Evolutionary conservation across 2,113 vertebrate species (phyloP).

Genomic region (Polyodon spathula): DNA sequence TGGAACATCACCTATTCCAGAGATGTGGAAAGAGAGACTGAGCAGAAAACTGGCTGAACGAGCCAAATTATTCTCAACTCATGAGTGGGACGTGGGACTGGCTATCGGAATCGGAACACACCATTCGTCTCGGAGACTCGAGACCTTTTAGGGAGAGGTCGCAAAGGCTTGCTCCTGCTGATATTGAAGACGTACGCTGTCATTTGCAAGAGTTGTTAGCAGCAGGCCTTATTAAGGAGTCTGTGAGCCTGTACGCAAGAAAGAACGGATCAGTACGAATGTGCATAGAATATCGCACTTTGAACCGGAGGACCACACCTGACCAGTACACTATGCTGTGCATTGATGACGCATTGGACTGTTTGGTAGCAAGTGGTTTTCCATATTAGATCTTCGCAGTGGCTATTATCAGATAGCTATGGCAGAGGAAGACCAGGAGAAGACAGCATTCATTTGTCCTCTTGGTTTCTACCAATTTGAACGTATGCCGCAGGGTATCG

Average conservation of each 20-base stretch:
- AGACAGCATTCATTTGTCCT: no score
- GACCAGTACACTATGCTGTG: conserved; percentile 14
- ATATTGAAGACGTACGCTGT: background rate
- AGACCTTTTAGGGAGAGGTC: background rate
- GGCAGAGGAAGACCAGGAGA: conserved; percentile 14
- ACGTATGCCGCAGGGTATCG: no score
- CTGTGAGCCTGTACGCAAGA: background rate
- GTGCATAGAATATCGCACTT: conserved; percentile 11
- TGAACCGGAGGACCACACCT: conserved; percentile 4
- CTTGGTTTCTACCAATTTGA: no score
- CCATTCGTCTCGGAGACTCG: background rate
- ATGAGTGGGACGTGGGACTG: background rate
- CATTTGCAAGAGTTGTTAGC: background rate
- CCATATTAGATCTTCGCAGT: conserved; percentile 3
- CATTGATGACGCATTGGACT: conserved; percentile 7
- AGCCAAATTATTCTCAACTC: background rate
- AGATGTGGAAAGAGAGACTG: no score
- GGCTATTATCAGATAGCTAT: conserved; percentile 11
- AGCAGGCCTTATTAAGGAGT: conserved; percentile 8
- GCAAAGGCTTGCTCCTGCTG: background rate
- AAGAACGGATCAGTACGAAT: conserved; percentile 4
- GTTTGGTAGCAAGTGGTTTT: conserved; percentile 15
- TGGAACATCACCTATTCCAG: background rate
- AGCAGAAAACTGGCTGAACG: background rate
- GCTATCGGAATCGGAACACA: background rate